Base-by-base conservation (phyloP, 2,888 invertebrate genomes). In the Conistra vaccinii region DNA sequence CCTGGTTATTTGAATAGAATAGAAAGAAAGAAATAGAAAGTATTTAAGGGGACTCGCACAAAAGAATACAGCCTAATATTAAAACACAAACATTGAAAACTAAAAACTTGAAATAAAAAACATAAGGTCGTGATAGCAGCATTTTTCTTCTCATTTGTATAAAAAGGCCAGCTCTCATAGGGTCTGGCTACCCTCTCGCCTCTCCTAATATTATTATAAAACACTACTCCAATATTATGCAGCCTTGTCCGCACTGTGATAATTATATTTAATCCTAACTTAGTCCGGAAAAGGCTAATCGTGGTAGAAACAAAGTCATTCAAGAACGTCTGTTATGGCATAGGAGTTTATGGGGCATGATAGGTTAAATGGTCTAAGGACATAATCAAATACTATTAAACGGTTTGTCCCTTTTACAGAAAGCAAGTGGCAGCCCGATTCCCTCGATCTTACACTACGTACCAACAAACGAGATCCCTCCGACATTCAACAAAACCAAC, bases 401-500 rank as follows among this genome's bases (percentile, higher is more conserved):
- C 17, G 53, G 29, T 29, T 2, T 42, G 2, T 57, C 0, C 42
- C 3, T 29, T 51, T 90, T 92, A 58, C 91, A 97, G 97, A 97
- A 96, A 93, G 96, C 96, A 51, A 97, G 97, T 88, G 98, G 98
- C 42, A 98, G 98, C 90, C 98, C 98, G 0, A 98, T 98, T 73
- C 98, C 98, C 0, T 98, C 98, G 0, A 98, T 99, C 89, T 93
- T 99, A 66, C 98, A 99, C 92, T 97, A 97, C 45, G 98, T 99
- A 91, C 97, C 97, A 58, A 97, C 98, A 0, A 95, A 96, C 65
- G 98, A 97, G 90, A 95, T 95, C 48, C 98, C 98, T 9, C 98
- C 99, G 10, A 99, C 99, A 0, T 98, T 98, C 94, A 98, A 98
- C 92, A 96, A 98, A 68, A 98, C 98, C 67, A 99, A 99, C 95